Percentiles rank a stretch among this genome's conserved stretches.
Conservation (phyloP, 2,797 vertebrate species). For the Pelobates cultripes region DNA sequence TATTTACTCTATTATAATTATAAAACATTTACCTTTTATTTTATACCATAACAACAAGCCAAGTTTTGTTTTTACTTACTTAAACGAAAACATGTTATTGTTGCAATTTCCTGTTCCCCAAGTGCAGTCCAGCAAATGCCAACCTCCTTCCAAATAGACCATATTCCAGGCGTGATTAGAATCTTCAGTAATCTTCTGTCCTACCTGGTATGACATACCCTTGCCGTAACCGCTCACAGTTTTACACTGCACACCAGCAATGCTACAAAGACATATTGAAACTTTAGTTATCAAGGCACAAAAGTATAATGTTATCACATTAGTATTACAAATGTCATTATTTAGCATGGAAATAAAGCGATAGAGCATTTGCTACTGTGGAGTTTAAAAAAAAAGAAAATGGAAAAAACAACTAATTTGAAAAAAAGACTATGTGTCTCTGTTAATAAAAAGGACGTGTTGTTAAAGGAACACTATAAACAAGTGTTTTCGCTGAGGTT, state of each 20-base stretch:
- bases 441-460: no score
- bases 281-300: no score
- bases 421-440: no score
- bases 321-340: not conserved
- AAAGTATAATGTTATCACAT: not conserved
- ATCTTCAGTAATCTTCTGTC: conserved; percentile 70
- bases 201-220: conserved; percentile 69
- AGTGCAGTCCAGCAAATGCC: conserved; percentile 80
- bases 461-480: no score
- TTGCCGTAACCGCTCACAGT: conserved; percentile 75
- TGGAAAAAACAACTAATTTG: no score
- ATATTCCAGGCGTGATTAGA: conserved; percentile 76
- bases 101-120: conserved; percentile 74
- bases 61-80: conserved; percentile 59
- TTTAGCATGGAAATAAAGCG: no score
- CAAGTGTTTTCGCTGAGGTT: no score
- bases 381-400: no score
- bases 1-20: no score
- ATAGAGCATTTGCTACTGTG: no score
- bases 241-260: conserved; percentile 76
- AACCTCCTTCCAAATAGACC: conserved; percentile 72
- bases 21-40: no score
- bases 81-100: conserved; percentile 72
- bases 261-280: conserved; percentile 55
- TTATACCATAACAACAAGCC: no score